Percentiles rank a stretch among this genome's conserved stretches.
Evolutionary conservation across 2,888 invertebrate genomes (phyloP).

Genomic region (Prenolepis imparis): DNA sequence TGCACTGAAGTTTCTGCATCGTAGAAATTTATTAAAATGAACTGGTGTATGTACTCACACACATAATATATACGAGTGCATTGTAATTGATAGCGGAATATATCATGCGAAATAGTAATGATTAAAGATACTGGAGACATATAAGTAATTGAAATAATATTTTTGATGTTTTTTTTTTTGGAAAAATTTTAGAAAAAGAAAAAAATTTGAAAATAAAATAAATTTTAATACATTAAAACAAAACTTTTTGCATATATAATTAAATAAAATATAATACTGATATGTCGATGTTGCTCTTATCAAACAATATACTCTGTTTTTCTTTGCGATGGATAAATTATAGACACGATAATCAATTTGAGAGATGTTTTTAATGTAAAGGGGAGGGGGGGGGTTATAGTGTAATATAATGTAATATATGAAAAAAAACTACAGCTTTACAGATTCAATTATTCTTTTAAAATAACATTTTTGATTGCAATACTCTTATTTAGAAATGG

Average conservation of each 20-base stretch:
- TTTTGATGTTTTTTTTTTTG: no score
- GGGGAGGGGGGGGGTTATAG: no score
- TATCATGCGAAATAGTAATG: slow-evolving; percentile 79
- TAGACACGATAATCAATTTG: no score
- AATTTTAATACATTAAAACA: neutral
- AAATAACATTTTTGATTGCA: no score
- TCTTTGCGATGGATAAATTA: no score
- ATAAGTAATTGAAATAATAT: slow-evolving; percentile 87
- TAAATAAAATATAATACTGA: neutral
- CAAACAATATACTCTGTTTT: no score
- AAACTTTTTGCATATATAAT: neutral
- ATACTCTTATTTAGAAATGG: no score
- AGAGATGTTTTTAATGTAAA: no score
- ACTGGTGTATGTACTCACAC: slow-evolving; percentile 83
- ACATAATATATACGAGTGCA: neutral
- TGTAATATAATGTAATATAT: no score
- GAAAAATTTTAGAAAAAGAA: neutral
- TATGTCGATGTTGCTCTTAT: neutral
- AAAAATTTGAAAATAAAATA: neutral
- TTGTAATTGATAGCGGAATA: slow-evolving; percentile 92
- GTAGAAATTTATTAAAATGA: slow-evolving; percentile 97
- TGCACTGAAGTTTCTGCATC: slow-evolving; percentile 93
- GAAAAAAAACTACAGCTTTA: neutral
- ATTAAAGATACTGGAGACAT: slow-evolving; percentile 87
- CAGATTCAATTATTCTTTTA: no score